Conservation (phyloP, 2,888 invertebrate genomes). For the Cancer borealis region DNA sequence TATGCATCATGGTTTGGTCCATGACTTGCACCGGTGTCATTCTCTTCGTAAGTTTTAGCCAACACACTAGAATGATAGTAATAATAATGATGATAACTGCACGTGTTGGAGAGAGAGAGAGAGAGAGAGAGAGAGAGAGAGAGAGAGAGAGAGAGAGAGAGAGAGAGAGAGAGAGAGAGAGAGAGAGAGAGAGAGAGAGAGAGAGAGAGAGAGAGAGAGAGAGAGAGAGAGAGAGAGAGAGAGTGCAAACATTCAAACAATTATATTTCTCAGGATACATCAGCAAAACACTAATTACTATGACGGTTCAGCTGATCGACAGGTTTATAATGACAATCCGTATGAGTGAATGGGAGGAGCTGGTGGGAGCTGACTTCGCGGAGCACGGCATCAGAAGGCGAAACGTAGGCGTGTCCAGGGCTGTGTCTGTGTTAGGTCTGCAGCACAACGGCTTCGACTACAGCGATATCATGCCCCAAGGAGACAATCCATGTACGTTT, state of each 20-base stretch:
- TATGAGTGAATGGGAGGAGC: constrained; percentile 91
- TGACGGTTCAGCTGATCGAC: constrained; percentile 83
- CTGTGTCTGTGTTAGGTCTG: constrained; percentile 79
- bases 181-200: not conserved
- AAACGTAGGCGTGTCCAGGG: constrained; percentile 79
- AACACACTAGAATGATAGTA: not conserved
- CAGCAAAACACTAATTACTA: not conserved
- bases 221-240: not conserved
- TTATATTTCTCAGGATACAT: not conserved
- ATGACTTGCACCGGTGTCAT: constrained; percentile 86
- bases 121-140: not conserved
- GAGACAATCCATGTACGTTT: constrained; percentile 75
- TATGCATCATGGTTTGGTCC: constrained; percentile 89
- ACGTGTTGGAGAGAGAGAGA: too few relatives aligned
- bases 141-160: not conserved
- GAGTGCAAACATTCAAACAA: not conserved
- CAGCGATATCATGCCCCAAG: constrained; percentile 64
- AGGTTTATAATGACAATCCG: constrained; percentile 88
- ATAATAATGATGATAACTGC: not conserved
- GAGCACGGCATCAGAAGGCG: constrained; percentile 90
- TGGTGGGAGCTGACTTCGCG: constrained; percentile 92
- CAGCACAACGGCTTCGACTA: constrained; percentile 74
- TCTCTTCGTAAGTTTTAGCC: constrained; percentile 84
- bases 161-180: not conserved
- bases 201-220: not conserved